Conservation (phyloP, 2,888 invertebrate genomes). For the Ctena decussata region DNA sequence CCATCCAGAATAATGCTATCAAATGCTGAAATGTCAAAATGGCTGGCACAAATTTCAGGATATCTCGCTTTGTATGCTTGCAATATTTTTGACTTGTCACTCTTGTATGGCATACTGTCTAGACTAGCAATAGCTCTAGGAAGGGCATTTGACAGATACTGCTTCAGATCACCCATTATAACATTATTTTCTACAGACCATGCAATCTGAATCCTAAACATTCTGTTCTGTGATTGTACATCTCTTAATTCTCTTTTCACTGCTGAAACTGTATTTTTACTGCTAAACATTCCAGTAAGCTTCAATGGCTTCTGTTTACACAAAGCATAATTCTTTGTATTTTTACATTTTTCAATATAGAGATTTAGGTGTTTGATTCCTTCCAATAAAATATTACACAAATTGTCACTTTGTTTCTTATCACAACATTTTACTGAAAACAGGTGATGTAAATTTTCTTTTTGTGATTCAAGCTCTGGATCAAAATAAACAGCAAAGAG, state of each 20-base stretch:
- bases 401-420: background rate
- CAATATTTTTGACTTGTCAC: background rate
- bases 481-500: background rate
- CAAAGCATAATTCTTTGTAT: background rate
- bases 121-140: background rate
- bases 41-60: background rate
- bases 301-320: background rate
- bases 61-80: background rate
- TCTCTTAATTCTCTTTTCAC: slow-evolving; percentile 11
- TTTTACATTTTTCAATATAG: background rate
- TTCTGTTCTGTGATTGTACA: background rate
- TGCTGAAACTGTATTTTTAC: background rate
- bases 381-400: background rate
- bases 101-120: background rate
- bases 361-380: background rate
- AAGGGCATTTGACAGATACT: background rate
- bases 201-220: slow-evolving; percentile 5
- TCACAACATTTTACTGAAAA: background rate
- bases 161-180: background rate
- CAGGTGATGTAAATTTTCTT: background rate
- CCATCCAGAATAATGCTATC: background rate
- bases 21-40: background rate
- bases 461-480: background rate
- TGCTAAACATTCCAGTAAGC: background rate
- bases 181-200: slow-evolving; percentile 10